Evolutionary conservation across 2,888 invertebrate species (phyloP).

Genomic region (Elysia crispata): DNA sequence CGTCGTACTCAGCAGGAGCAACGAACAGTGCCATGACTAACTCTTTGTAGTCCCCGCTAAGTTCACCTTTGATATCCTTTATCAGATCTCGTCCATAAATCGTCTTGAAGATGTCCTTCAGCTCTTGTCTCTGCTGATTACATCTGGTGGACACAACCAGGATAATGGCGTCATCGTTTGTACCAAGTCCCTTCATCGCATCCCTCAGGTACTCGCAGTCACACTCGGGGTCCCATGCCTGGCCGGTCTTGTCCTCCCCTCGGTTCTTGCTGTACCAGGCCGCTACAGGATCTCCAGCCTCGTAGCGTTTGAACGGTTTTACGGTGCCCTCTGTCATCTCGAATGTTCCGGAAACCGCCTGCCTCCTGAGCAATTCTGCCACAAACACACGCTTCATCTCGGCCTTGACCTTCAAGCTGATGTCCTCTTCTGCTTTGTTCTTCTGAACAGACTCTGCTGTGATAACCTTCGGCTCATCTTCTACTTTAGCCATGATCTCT

Average conservation of each 20-base stretch:
- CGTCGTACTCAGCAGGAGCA: constrained; percentile 75
- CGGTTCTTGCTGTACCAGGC: constrained; percentile 56
- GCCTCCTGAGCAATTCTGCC: constrained; percentile 67
- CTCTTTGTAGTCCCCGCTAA: constrained; percentile 72
- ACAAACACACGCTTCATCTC: constrained; percentile 64
- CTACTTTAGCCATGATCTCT: constrained; percentile 29
- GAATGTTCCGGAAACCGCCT: constrained; percentile 69
- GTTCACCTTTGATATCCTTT: constrained; percentile 67
- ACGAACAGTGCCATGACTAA: constrained; percentile 72
- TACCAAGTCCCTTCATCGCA: constrained; percentile 78
- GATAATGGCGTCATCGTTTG: constrained; percentile 93
- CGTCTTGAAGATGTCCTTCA: constrained; percentile 89
- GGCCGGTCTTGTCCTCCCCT: constrained; percentile 53
- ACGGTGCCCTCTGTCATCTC: constrained; percentile 72
- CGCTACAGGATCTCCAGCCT: constrained; percentile 63
- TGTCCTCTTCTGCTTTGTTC: too few species aligned
- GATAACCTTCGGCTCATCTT: background rate
- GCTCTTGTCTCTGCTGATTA: constrained; percentile 90
- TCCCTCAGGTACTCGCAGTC: constrained; percentile 68
- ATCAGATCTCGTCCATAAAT: constrained; percentile 86
- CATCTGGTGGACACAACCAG: constrained; percentile 88
- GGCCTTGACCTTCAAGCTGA: constrained; percentile 53
- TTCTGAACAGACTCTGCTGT: background rate
- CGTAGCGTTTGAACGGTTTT: constrained; percentile 61
- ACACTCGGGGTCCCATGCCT: constrained; percentile 65